A percentile compares a stretch with the other conserved stretches of the same genome.
Conservation (phyloP, 2,797 vertebrate species). For the Aldrovandia affinis region DNA sequence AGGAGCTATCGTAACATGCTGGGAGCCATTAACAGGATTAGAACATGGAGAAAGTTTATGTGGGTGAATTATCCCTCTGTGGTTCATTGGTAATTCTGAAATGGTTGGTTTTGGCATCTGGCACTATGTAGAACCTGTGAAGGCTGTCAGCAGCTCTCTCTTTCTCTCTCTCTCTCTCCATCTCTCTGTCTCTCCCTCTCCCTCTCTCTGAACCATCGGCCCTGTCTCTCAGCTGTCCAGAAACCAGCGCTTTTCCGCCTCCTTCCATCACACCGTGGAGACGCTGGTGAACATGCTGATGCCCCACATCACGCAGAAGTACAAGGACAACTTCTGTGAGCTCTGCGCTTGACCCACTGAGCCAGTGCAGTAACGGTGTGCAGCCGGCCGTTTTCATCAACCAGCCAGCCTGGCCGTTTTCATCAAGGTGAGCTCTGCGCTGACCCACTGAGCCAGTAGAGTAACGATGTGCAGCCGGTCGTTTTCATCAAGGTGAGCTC, state of each 20-base stretch:
- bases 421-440: background rate
- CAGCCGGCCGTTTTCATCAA: constrained; percentile 9
- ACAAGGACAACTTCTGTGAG: constrained; percentile 96
- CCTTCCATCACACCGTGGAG: constrained; percentile 94
- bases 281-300: constrained; percentile 95
- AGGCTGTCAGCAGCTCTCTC: background rate
- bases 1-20: background rate
- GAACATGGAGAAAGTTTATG: background rate
- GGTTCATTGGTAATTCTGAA: background rate
- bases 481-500: background rate
- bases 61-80: background rate
- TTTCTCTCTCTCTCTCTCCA: background rate
- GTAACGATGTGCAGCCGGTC: background rate
- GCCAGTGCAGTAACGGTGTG: too few relatives aligned
- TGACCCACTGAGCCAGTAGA: too few relatives aligned
- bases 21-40: background rate
- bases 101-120: background rate
- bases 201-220: background rate
- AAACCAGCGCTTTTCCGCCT: constrained; percentile 94
- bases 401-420: constrained; percentile 10
- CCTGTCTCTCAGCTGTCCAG: constrained; percentile 78
- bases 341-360: too few relatives aligned
- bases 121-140: background rate
- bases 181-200: background rate
- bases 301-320: constrained; percentile 98